Evolutionary conservation across 2,888 invertebrate species (phyloP).

Genomic region (Troides oblongomaculatus): DNA sequence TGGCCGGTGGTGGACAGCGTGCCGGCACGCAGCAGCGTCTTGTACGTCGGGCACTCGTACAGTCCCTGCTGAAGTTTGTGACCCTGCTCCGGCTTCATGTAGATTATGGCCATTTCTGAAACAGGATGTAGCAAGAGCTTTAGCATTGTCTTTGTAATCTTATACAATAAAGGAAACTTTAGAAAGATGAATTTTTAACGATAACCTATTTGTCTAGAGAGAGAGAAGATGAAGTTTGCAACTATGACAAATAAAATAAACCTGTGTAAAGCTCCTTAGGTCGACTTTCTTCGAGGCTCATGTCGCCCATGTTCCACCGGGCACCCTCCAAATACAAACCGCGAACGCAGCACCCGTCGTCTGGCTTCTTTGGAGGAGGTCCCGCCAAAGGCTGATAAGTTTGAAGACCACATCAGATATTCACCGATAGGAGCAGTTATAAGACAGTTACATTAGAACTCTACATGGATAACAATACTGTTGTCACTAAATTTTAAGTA

Average conservation of each 20-base stretch:
- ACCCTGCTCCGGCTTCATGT: slow-evolving; percentile 84
- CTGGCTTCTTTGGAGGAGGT: slow-evolving; percentile 69
- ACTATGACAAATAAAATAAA: slow-evolving; percentile 40
- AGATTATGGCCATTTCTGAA: slow-evolving; percentile 84
- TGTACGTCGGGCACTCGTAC: slow-evolving; percentile 88
- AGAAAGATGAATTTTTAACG: too few relatives aligned
- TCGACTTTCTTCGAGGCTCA: slow-evolving; percentile 79
- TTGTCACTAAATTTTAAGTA: too few relatives aligned
- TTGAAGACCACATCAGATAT: too few relatives aligned
- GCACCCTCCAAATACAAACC: slow-evolving; percentile 88
- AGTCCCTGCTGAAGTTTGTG: slow-evolving; percentile 71
- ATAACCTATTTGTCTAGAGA: too few relatives aligned
- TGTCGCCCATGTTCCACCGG: slow-evolving; percentile 83
- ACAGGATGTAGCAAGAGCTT: background rate
- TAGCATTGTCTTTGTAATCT: too few relatives aligned
- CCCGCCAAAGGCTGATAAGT: slow-evolving; percentile 62
- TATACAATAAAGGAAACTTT: too few relatives aligned
- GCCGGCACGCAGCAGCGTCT: slow-evolving; percentile 87
- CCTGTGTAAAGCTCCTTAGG: slow-evolving; percentile 86
- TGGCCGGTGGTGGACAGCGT: slow-evolving; percentile 89
- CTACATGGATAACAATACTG: too few relatives aligned
- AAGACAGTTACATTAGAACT: too few relatives aligned
- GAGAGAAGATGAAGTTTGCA: too few relatives aligned
- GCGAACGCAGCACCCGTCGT: slow-evolving; percentile 83
- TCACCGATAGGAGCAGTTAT: too few relatives aligned